These are phyloP conservation scores for Fabriciana adippe DNA, from an alignment of 2,888 invertebrate species.

Conservation along the genomic window DNA sequence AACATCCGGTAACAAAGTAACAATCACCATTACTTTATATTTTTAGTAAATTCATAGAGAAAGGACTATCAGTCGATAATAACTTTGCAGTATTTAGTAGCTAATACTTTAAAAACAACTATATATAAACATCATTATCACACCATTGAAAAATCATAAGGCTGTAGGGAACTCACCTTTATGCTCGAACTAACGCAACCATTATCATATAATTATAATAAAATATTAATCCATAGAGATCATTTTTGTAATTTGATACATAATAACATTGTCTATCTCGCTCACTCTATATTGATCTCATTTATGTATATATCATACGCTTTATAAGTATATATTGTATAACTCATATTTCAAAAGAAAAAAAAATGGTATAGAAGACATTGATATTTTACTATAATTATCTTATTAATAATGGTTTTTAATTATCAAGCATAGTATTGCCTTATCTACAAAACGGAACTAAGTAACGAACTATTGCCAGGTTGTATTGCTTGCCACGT, in stretches of 20 bases:
- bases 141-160: conserved; percentile 26
- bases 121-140: conserved; percentile 22
- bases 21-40: background rate
- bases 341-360: background rate
- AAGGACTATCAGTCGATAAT: conserved; percentile 11
- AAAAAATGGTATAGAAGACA: background rate
- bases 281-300: background rate
- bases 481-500: conserved; percentile 70
- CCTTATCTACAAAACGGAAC: conserved; percentile 31
- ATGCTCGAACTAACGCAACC: conserved; percentile 14
- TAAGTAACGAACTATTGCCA: conserved; percentile 63
- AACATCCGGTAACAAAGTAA: no score
- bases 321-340: background rate
- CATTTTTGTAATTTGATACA: background rate
- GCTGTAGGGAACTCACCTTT: conserved; percentile 21
- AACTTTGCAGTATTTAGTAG: conserved; percentile 7
- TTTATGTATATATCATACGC: background rate
- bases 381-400: conserved; percentile 6
- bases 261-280: background rate
- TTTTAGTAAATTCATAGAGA: background rate
- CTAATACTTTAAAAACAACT: conserved; percentile 4
- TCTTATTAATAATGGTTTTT: background rate
- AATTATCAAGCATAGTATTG: conserved; percentile 14
- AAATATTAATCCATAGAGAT: conserved; percentile 1
- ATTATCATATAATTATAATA: conserved; percentile 6